These are phyloP conservation scores for Ptilonorhynchus violaceus DNA, from an alignment of 2,113 vertebrate species.

Conservation along the genomic window DNA sequence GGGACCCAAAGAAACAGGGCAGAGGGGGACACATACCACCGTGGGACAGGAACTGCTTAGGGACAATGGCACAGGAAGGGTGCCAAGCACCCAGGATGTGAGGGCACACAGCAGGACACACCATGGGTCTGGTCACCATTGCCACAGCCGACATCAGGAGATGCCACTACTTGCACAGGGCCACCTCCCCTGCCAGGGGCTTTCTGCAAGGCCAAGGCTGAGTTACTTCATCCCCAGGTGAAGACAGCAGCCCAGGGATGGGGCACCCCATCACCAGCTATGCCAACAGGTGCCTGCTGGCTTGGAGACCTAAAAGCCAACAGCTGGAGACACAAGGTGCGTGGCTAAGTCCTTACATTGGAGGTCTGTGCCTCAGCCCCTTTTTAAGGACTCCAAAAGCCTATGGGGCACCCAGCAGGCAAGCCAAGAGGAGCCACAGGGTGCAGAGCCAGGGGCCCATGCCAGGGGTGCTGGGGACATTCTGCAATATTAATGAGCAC, in stretches of 20 bases:
- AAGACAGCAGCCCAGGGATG: background rate
- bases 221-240: background rate
- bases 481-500: background rate
- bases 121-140: rapidly evolving
- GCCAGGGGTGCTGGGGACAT: background rate
- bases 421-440: background rate
- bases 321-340: background rate
- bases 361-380: rapidly evolving
- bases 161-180: background rate
- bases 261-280: background rate
- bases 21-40: rapidly evolving
- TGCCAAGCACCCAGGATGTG: background rate
- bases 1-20: background rate
- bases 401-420: background rate
- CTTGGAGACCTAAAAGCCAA: background rate
- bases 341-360: rapidly evolving
- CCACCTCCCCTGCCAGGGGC: background rate
- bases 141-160: background rate
- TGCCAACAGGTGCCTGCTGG: rapidly evolving
- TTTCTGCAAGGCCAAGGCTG: background rate
- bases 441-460: background rate
- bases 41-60: background rate
- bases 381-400: background rate
- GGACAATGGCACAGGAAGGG: background rate
- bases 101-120: rapidly evolving